Conservation (phyloP, 2,113 vertebrate species). For the Phocoena sinus region DNA sequence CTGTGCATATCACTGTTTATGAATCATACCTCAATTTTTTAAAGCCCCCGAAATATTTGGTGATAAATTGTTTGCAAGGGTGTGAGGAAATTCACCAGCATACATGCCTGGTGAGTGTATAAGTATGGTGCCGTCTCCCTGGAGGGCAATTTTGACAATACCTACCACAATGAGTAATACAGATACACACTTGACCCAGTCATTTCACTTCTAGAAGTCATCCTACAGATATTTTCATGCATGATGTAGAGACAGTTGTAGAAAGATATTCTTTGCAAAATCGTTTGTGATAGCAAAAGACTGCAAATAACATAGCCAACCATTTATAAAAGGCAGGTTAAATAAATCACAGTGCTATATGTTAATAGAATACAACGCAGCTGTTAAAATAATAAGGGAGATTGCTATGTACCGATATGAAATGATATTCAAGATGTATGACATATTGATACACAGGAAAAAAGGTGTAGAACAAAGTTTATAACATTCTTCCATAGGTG, state of each 20-base stretch:
- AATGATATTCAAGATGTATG: background rate
- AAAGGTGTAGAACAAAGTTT: background rate
- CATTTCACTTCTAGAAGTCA: background rate
- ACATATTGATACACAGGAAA: background rate
- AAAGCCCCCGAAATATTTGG: background rate
- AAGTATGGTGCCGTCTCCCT: background rate
- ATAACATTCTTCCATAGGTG: background rate
- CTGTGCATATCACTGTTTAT: background rate
- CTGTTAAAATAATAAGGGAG: conserved; percentile 1
- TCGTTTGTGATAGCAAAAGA: background rate
- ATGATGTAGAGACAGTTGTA: background rate
- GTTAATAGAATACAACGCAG: background rate
- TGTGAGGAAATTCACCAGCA: background rate
- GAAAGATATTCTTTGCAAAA: background rate
- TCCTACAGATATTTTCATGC: background rate
- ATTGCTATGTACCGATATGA: background rate
- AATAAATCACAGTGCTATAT: background rate
- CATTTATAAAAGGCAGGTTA: background rate
- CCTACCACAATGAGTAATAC: background rate
- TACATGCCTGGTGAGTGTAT: background rate
- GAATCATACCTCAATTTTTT: background rate
- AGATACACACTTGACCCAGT: background rate
- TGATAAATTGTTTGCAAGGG: background rate
- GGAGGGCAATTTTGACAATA: background rate
- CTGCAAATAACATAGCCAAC: background rate